Evolutionary conservation across 2,113 vertebrate genomes (phyloP).

Genomic region (Rhinoderma darwinii): DNA sequence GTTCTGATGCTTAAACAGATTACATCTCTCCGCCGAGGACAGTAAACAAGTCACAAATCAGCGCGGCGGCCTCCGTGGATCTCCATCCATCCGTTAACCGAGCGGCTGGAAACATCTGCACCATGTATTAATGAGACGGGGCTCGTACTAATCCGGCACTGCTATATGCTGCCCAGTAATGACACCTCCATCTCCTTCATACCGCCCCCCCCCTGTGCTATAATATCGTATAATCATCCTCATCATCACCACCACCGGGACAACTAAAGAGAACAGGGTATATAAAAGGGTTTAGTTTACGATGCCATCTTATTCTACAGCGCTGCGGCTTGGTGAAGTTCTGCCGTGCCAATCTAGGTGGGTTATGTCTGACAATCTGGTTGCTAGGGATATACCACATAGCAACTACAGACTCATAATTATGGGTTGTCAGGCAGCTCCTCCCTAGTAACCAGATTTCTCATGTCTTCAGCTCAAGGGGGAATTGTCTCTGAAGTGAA

Average conservation of each 20-base stretch:
- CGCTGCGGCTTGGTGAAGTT: no score
- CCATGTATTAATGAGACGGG: background rate
- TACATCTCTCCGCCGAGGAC: conserved; percentile 69
- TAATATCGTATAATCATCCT: no score
- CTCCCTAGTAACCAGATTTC: no score
- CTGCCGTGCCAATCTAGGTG: no score
- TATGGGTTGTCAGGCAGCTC: no score
- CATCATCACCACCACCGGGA: background rate
- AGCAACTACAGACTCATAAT: no score
- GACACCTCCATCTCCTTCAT: background rate
- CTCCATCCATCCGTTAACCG: background rate
- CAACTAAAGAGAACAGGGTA: no score
- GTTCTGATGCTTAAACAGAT: conserved; percentile 77
- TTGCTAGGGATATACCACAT: no score
- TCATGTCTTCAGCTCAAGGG: no score
- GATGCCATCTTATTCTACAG: background rate
- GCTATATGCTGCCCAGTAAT: background rate
- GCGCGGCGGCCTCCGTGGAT: conserved; percentile 64
- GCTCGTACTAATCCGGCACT: background rate
- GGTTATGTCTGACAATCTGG: no score
- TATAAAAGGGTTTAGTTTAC: background rate
- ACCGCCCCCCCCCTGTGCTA: background rate
- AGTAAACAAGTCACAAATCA: conserved; percentile 71
- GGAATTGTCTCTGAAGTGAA: no score
- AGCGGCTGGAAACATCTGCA: background rate